Evolutionary conservation across 2,797 vertebrate species (phyloP), one percentile per base, ranked within the genome.

Genomic region (Allobates femoralis): DNA sequence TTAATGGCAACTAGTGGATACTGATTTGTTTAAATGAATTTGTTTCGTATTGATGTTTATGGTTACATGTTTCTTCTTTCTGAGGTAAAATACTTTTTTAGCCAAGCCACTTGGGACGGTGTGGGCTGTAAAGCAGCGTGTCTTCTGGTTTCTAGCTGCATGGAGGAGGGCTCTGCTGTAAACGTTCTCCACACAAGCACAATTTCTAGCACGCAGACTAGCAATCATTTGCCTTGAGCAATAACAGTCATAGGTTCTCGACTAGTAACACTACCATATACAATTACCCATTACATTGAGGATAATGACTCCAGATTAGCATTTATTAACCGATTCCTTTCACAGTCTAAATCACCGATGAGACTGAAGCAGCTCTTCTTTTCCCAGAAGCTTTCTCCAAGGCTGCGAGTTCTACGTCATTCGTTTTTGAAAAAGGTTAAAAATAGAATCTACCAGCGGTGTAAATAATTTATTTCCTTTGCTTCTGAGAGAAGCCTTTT

Each of bases 401-500:
- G 62, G 77, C 77, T 66, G 58, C 7, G 37, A 14, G 69, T 28
- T 77, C 50, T 30, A 74, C 56, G 51, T 81, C 78, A 88, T 88
- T 88, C 87, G 51, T 76, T 85, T 81, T 85, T 76, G 69, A 85
- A 84, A 76, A 71, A 77, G 51, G 51, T 60, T 85, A 85, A 88
- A 85, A 85, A 85, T 81, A 88, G 87, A 66, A 77, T 85, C 79
- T 85, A 66, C 87, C 78, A 85, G 83, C 50, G 46, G 60, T 67
- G 69, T 88, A 81, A 88, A 88, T 88, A 85, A 88, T 88, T 85
- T 85, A 88, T 85, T 85, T 75, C 67, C 34, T 85, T 76, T 88
- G 55, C 82, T 80, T 80, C 58, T 51, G 28, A 81, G 77, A 19
- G 79, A 79, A 75, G 56, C 30, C 46, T 76, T 84, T 85, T 84